Percentiles rank a stretch among this genome's conserved stretches.
These are phyloP conservation scores for Gorsachius magnificus DNA, from an alignment of 2,797 vertebrate genomes.

Conservation along the genomic window DNA sequence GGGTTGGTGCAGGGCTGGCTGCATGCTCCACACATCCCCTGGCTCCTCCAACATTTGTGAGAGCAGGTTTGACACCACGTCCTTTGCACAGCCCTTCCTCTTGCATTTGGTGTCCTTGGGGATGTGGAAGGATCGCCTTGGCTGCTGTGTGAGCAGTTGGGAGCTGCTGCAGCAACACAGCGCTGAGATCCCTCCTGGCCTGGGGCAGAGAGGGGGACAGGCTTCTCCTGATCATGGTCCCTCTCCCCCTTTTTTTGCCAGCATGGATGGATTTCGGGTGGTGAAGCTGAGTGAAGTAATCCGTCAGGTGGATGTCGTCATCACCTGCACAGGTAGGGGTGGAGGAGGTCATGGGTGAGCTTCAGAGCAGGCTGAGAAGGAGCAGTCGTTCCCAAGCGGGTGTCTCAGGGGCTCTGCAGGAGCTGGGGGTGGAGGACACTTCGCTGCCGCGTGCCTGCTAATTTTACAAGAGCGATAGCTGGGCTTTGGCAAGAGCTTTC, in stretches of 20 bases:
- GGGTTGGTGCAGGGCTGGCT: not conserved
- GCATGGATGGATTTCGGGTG: slow-evolving; percentile 98
- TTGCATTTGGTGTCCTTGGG: not conserved
- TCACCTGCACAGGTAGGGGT: slow-evolving; percentile 94
- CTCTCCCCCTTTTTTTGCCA: slow-evolving; percentile 68
- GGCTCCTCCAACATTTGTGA: not conserved
- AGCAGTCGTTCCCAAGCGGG: not conserved
- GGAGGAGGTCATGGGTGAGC: not conserved
- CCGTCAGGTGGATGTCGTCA: slow-evolving; percentile 96
- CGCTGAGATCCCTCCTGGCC: not conserved
- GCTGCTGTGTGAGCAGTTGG: not conserved
- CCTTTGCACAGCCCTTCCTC: not conserved
- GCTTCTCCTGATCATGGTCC: not conserved
- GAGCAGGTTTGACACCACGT: not conserved
- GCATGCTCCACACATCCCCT: fast-evolving
- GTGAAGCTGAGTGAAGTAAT: slow-evolving; percentile 98
- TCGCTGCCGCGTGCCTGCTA: fast-evolving
- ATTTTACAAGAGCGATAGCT: not conserved
- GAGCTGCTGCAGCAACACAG: not conserved
- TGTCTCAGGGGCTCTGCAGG: not conserved
- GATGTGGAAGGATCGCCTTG: not conserved
- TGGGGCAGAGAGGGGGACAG: not conserved
- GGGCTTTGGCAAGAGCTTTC: not conserved
- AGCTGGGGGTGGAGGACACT: not conserved
- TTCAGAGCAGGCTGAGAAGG: not conserved